These are phyloP conservation scores for Plotosus lineatus DNA, from an alignment of 2,113 vertebrate genomes.

Conservation along the genomic window DNA sequence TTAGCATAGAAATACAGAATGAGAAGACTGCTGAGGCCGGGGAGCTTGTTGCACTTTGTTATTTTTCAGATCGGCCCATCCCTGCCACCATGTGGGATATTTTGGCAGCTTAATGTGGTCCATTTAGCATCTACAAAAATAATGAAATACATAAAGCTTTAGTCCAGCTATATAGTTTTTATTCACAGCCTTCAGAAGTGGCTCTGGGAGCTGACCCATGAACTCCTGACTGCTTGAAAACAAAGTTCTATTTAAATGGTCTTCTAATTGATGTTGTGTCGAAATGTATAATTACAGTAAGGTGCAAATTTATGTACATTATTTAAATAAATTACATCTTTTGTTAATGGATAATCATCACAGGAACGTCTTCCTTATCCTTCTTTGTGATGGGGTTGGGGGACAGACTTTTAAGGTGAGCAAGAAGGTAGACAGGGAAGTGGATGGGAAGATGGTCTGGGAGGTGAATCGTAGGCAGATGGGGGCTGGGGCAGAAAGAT, in stretches of 20 bases:
- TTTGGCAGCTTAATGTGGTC: neutral
- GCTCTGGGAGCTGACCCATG: neutral
- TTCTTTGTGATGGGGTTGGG: constrained; percentile 47
- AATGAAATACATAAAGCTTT: neutral
- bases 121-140: neutral
- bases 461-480: too few species aligned
- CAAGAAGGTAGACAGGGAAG: too few species aligned
- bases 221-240: neutral
- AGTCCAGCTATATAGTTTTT: neutral
- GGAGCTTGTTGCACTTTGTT: constrained; percentile 26
- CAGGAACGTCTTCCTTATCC: constrained; percentile 74
- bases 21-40: constrained; percentile 2
- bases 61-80: constrained; percentile 4
- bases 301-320: constrained; percentile 77
- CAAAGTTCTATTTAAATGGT: constrained; percentile 42
- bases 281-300: constrained; percentile 68
- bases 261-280: constrained; percentile 68
- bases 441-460: too few species aligned
- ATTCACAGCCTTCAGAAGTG: neutral
- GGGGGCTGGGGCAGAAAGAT: too few species aligned
- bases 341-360: constrained; percentile 68
- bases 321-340: constrained; percentile 74
- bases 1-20: constrained; percentile 13
- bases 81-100: neutral
- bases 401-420: too few species aligned